Conservation (phyloP, 2,797 vertebrate species). For the Coreius guichenoti region DNA sequence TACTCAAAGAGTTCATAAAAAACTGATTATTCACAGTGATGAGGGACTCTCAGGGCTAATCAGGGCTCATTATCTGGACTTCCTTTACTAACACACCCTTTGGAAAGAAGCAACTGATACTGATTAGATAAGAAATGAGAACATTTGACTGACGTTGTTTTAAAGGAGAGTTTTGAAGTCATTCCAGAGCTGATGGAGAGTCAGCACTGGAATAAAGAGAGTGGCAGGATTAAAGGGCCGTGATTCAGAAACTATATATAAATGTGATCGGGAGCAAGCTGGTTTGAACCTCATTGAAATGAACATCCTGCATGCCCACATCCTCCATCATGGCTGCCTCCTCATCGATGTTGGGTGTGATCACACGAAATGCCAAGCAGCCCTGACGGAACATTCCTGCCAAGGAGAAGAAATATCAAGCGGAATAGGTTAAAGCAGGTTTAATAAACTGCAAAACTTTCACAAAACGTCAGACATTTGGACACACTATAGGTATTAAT, state of each 20-base stretch:
- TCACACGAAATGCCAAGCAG: slow-evolving; percentile 90
- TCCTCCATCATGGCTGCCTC: slow-evolving; percentile 99
- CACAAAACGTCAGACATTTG: background rate
- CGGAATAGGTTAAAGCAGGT: background rate
- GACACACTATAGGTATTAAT: background rate
- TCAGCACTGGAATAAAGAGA: background rate
- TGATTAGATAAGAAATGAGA: slow-evolving; percentile 63
- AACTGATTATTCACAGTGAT: slow-evolving; percentile 3
- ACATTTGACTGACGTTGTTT: slow-evolving; percentile 22
- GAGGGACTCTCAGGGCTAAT: background rate
- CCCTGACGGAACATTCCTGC: slow-evolving; percentile 95
- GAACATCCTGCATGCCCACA: slow-evolving; percentile 98
- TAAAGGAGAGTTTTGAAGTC: slow-evolving; percentile 5
- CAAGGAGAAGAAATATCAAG: background rate
- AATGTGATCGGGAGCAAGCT: background rate
- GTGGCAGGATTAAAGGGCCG: background rate
- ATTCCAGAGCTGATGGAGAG: background rate
- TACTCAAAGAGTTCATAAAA: slow-evolving; percentile 3
- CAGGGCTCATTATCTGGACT: slow-evolving; percentile 24
- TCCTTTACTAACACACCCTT: slow-evolving; percentile 20
- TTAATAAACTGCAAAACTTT: background rate
- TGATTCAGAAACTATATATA: background rate
- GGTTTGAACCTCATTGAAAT: slow-evolving; percentile 91
- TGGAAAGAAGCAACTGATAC: slow-evolving; percentile 50
- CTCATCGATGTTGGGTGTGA: slow-evolving; percentile 98